Conservation (phyloP, 35 echinoderm and acorn worm genomes). For the Apostichopus japonicus region DNA sequence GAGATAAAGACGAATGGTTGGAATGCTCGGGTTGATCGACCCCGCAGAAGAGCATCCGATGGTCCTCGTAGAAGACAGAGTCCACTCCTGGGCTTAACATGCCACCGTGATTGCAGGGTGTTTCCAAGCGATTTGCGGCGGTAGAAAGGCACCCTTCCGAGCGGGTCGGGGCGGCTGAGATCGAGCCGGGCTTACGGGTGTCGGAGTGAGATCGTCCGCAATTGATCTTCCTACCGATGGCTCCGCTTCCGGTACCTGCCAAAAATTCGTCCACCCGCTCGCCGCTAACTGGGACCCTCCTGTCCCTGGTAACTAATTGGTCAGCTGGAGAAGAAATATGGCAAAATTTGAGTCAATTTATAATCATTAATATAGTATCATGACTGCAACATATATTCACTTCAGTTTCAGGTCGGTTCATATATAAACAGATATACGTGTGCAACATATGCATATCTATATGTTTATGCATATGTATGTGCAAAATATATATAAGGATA, state of each 20-base stretch:
- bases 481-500: not conserved
- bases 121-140: not conserved
- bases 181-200: not conserved
- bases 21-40: conserved; percentile 27
- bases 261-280: conserved; percentile 47
- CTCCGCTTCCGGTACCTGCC: not conserved
- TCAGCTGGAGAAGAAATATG: not conserved
- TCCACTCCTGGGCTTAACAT: conserved; percentile 28
- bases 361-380: too few species aligned
- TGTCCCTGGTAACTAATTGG: conserved; percentile 36
- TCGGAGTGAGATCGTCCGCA: conserved; percentile 37
- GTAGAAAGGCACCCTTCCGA: conserved; percentile 12
- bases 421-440: too few species aligned
- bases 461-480: too few species aligned
- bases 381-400: too few species aligned
- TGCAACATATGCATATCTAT: too few species aligned
- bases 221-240: not conserved
- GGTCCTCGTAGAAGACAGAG: conserved; percentile 39
- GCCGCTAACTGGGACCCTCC: conserved; percentile 26
- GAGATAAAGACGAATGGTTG: conserved; percentile 48
- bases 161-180: not conserved
- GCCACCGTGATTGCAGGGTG: not conserved
- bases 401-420: too few species aligned
- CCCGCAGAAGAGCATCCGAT: not conserved
- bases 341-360: not conserved